phyloP scores from a whole-genome alignment of 2,113 vertebrate genomes.

The Sitta europaea region DNA sequence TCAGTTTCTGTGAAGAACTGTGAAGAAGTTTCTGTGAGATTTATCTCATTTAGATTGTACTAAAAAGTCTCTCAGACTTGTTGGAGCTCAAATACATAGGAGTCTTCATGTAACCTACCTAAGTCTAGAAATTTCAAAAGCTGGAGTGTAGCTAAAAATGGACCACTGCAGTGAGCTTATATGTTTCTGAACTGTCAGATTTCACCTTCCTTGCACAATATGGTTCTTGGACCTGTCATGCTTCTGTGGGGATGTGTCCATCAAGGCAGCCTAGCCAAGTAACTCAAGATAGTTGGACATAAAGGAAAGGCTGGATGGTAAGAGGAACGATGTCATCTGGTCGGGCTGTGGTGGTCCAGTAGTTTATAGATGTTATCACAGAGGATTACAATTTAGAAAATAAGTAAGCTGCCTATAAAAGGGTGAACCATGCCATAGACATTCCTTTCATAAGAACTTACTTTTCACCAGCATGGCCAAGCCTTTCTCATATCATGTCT shows the following conservation, averaged over 20 bases:
- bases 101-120: not conserved
- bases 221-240: not conserved
- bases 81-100: not conserved
- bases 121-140: not conserved
- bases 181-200: not conserved
- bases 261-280: not conserved
- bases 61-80: not conserved
- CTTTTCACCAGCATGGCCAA: not conserved
- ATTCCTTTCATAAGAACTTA: not conserved
- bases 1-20: no score
- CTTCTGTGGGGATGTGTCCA: not conserved
- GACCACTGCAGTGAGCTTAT: not conserved
- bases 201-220: not conserved
- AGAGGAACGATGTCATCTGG: not conserved
- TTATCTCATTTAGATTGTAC: not conserved
- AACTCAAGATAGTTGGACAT: not conserved
- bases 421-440: not conserved
- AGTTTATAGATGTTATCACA: not conserved
- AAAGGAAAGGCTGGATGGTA: not conserved
- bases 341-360: not conserved
- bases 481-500: not conserved
- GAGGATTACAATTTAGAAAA: not conserved
- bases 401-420: not conserved
- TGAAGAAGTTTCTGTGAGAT: not conserved
- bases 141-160: not conserved